Evolutionary conservation across 2,113 vertebrate species (phyloP), one percentile per base, ranked within the genome.

Genomic region (Aviceda subcristata): DNA sequence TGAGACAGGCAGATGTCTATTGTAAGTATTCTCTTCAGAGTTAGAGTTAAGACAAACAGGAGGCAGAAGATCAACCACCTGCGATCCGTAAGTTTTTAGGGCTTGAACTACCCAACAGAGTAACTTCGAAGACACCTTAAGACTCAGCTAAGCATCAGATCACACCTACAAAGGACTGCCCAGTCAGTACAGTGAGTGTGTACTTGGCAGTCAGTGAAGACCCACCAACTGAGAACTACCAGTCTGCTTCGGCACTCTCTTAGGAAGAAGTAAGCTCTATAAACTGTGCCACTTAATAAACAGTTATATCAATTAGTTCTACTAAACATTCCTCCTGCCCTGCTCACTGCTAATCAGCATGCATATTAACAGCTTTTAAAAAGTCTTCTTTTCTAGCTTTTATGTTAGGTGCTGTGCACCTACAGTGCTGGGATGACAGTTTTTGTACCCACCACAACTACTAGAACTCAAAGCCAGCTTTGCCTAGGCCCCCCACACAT

Each of bases 161-260:
- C 45, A 83, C 53, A 76, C 22, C 77, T 76, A 46, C 48, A 64
- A 83, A 79, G 11, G 55, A 77, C 2, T 43, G 39, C 32, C 36
- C 22, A 17, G 10, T n/a, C 51, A 39, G 39, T 69, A 63, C 32
- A 0, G 0, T 11, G 36, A 60, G 12, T 1, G 1, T 24, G 24
- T 64, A 60, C 24, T 7, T 36, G 26, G 51, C 53, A 87, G 46
- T 30, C 51, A 67, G 48, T 26, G 60, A 89, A 91, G 72, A 91
- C 10, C 14, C 12, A 53, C 7, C 9, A 50, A 23, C 38, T 53
- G 21, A 87, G 32, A 92, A 75, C 73, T 64, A 71, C 21, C 34
- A 73, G 55, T 45, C n/a, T 6, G 2, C 46, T 86, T 90, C 0
- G 0, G 62, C 45, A 41, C 1, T 68, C 48, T 51, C 5, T 18